Evolutionary conservation across 2,113 vertebrate genomes (phyloP).

Genomic region (Brevimyrus niger): DNA sequence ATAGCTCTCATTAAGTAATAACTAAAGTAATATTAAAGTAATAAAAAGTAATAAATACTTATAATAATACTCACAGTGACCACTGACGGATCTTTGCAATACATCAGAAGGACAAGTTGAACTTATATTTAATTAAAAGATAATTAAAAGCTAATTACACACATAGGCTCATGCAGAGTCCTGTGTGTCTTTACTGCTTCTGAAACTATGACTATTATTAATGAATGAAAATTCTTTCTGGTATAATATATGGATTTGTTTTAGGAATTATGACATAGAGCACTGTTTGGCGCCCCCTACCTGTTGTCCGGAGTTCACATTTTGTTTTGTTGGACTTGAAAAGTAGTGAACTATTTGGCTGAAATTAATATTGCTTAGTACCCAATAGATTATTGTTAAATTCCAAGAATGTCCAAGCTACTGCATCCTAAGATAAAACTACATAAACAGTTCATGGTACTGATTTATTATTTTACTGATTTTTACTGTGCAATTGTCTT

Average conservation of each 20-base stretch:
- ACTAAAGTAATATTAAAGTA: neutral
- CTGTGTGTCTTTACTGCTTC: neutral
- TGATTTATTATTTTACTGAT: neutral
- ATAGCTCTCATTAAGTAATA: neutral
- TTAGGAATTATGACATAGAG: neutral
- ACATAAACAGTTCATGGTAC: neutral
- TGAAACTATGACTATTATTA: neutral
- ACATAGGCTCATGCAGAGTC: neutral
- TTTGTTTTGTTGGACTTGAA: neutral
- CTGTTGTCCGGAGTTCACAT: neutral
- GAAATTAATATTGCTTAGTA: neutral
- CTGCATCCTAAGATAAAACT: neutral
- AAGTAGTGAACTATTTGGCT: neutral
- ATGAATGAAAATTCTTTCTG: neutral
- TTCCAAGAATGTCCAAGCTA: neutral
- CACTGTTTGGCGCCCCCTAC: neutral
- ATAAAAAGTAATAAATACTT: neutral
- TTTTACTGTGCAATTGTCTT: neutral
- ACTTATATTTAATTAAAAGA: neutral
- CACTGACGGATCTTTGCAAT: neutral
- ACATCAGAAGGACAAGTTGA: neutral
- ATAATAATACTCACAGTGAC: neutral
- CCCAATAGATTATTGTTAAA: neutral
- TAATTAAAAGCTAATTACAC: neutral
- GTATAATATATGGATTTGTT: neutral